These are phyloP conservation scores for Suricata suricatta DNA, from an alignment of 2,113 vertebrate species.

Conservation along the genomic window DNA sequence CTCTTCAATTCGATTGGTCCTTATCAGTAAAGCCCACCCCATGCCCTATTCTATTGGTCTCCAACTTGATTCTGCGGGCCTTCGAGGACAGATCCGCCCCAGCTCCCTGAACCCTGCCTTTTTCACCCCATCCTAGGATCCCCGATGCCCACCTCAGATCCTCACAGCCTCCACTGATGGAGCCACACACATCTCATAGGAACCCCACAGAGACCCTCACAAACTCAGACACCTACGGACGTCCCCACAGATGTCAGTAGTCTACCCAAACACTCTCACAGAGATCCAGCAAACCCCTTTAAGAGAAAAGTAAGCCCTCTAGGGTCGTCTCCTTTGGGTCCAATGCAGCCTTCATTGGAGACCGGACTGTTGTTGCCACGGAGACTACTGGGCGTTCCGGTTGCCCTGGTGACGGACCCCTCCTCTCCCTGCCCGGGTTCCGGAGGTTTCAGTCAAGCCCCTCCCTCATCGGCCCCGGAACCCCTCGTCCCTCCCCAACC, in stretches of 20 bases:
- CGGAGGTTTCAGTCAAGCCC: conserved; percentile 29
- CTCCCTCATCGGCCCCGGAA: neutral
- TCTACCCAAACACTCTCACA: neutral
- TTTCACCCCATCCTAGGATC: neutral
- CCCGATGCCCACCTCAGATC: no score
- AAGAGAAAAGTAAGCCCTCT: neutral
- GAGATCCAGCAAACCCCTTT: neutral
- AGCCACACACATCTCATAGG: neutral
- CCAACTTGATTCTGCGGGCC: conserved; percentile 7
- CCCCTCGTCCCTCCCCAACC: neutral
- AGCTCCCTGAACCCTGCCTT: neutral
- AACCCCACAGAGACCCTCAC: neutral
- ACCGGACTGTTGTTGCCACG: conserved; percentile 13
- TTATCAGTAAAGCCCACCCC: conserved; percentile 55
- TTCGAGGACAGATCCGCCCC: conserved; percentile 40
- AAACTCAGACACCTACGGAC: neutral
- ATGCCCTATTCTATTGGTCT: conserved; percentile 45
- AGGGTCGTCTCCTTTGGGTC: neutral
- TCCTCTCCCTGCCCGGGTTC: neutral
- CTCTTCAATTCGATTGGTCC: conserved; percentile 33
- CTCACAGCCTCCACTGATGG: neutral
- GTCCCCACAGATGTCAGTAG: neutral
- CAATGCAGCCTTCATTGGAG: neutral
- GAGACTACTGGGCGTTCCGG: conserved; percentile 28
- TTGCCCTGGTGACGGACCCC: conserved; percentile 39